Percentiles rank a stretch among this genome's conserved stretches.
phyloP scores from a whole-genome alignment of 30 jellyfish, hydroid and myxozoan genomes.

The Aurelia sp. region DNA sequence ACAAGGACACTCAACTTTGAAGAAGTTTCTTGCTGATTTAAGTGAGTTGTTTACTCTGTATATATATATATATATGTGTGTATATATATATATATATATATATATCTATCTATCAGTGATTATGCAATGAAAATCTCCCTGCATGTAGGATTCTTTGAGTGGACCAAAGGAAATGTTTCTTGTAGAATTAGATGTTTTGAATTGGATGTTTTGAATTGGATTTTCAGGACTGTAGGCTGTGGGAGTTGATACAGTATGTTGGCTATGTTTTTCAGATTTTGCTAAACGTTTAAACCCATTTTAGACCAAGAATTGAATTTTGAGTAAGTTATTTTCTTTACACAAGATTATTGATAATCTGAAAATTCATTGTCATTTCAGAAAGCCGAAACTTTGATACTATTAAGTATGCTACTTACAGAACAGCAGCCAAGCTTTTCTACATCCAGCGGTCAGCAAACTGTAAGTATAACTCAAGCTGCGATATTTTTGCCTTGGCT shows the following conservation, averaged over 20 bases:
- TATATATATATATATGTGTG: neutral
- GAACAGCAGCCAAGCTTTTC: conserved; percentile 94
- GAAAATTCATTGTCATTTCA: conserved; percentile 59
- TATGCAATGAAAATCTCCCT: too few relatives aligned
- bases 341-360: conserved; percentile 74
- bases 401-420: conserved; percentile 86
- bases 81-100: neutral
- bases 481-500: too few relatives aligned
- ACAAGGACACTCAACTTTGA: conserved; percentile 72
- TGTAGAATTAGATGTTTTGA: too few relatives aligned
- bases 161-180: too few relatives aligned
- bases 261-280: too few relatives aligned
- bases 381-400: conserved; percentile 91
- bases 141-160: too few relatives aligned
- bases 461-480: conserved; percentile 47
- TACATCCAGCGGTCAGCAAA: conserved; percentile 81
- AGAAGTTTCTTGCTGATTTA: conserved; percentile 82
- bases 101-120: neutral
- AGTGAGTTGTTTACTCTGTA: conserved; percentile 40
- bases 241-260: too few relatives aligned
- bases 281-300: too few relatives aligned
- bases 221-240: too few relatives aligned
- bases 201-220: too few relatives aligned
- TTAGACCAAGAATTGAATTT: too few relatives aligned
- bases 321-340: conserved; percentile 8